Evolutionary conservation across 2,888 invertebrate genomes (phyloP), one percentile per base, ranked within the genome.

Genomic region (Eristalis arbustorum): DNA sequence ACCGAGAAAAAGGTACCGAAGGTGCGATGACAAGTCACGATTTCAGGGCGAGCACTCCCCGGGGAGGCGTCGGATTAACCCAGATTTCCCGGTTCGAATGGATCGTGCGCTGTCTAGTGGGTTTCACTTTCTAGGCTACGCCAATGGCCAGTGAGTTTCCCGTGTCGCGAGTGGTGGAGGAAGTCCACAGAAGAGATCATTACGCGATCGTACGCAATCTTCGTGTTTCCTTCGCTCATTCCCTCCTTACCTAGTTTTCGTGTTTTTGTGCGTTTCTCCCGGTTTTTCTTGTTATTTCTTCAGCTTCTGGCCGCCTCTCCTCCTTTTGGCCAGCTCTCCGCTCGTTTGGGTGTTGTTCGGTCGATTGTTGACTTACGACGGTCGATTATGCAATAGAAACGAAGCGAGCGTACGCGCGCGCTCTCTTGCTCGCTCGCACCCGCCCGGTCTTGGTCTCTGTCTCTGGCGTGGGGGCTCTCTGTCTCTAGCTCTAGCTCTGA

Each of bases 61-160:
- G 59, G 42, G 66, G 64, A 42, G 13, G 23, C 28, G 59, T 63
- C 42, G 71, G 77, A 61, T 62, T 85, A 82, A 87, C 82, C 85
- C 69, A 87, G 74, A 77, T 81, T 68, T 62, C 34, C 77, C 73
- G 49, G 72, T 42, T 62, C 34, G 28, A 11, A n/a, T 25, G 28
- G 62, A 22, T 37, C 59, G 61, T 22, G 40, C 42, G 2, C 14
- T 28, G 23, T 68, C 34, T 25, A 73, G n/a, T 18, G 18, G 49
- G 3, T 82, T 82, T 85, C 82, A 87, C 82, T 87, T 82, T 87
- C 85, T 81, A 59, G 68, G 37, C 22, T 67, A 64, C 59, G 22
- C 34, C 42, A 25, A 42, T 10, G 6, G 14, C n/a, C 25, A 49
- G 5, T 22, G 57, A 14, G 25, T 79, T 72, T 66, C 34, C 67